A percentile compares a stretch with the other conserved stretches of the same genome.
phyloP scores from a whole-genome alignment of 2,113 vertebrate species.

The Cairina moschata region DNA sequence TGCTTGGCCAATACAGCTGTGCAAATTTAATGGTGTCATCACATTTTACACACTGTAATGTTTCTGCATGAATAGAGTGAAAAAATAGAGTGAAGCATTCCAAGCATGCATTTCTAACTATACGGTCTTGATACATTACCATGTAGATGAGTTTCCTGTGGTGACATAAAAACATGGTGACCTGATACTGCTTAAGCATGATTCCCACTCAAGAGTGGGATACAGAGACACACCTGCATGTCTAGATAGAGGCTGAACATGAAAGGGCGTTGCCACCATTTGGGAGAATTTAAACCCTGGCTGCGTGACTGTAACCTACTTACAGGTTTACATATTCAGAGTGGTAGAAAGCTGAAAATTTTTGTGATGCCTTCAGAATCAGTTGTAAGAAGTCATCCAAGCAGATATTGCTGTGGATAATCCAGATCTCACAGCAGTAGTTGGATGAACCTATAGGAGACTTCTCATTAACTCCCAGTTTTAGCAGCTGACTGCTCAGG shows the following conservation, averaged over 20 bases:
- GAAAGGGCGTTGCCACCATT: background rate
- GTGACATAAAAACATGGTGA: background rate
- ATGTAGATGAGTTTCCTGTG: background rate
- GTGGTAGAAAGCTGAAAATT: background rate
- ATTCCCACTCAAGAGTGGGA: background rate
- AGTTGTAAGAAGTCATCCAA: background rate
- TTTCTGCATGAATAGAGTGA: background rate
- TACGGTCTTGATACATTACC: background rate
- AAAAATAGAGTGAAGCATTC: background rate
- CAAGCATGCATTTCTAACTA: background rate
- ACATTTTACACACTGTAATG: accelerated
- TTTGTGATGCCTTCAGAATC: background rate
- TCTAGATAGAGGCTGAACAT: background rate
- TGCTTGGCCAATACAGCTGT: background rate
- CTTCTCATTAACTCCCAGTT: background rate
- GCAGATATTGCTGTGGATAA: background rate
- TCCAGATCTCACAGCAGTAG: background rate
- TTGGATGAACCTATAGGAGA: background rate
- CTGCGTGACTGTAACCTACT: background rate
- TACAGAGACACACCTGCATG: background rate
- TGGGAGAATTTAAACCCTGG: background rate
- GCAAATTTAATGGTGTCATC: background rate
- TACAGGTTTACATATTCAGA: background rate
- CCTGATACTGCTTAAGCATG: background rate
- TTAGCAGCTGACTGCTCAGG: background rate